Base-by-base conservation (phyloP, 1,140 invertebrate species). In the Aphaenogaster rudis region DNA sequence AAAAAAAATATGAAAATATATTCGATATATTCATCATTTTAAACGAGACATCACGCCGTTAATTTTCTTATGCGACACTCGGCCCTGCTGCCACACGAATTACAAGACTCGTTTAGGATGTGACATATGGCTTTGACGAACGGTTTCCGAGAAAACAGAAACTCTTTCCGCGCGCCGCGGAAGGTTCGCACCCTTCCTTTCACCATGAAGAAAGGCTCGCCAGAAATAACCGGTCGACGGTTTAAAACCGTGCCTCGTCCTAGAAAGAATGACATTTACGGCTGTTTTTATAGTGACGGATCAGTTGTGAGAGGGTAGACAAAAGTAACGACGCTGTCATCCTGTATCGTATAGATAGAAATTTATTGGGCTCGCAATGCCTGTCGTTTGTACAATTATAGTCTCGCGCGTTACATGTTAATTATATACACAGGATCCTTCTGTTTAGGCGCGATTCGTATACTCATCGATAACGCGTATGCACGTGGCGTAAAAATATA, bases 81-180 rank as follows among this genome's bases (percentile, higher is more conserved):
- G 21, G 88, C 63, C 80, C 72, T 52, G n/a, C 17, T 28, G 72
- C 17, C 57, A 28, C 11, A 86, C 42, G 82, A 90, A 91, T 90
- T 90, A 91, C 81, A 88, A 61, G 90, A 90, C 81, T 90, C 89
- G 78, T 89, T 90, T 90, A 84, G 54, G 63, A 54, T 67, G 52
- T 88, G 85, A 90, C 93, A 94, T 91, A 90, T 94, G 90, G 84
- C 74, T 93, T 94, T 94, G 94, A 95, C 89, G 91, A 89, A 94
- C 93, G 92, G 90, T 93, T 95, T 94, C 93, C 84, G 72, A 81
- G 94, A 94, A 94, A 90, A 86, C 86, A 82, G 80, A 86, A 93
- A 91, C 91, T 91, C 90, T 87, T 89, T 77, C 72, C 33, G 21
- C 17, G 36, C 36, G 57, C 13, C 28, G 28, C 28, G 28, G 28